Conservation (phyloP, 2,888 invertebrate species). For the Caradrina kadenii region DNA sequence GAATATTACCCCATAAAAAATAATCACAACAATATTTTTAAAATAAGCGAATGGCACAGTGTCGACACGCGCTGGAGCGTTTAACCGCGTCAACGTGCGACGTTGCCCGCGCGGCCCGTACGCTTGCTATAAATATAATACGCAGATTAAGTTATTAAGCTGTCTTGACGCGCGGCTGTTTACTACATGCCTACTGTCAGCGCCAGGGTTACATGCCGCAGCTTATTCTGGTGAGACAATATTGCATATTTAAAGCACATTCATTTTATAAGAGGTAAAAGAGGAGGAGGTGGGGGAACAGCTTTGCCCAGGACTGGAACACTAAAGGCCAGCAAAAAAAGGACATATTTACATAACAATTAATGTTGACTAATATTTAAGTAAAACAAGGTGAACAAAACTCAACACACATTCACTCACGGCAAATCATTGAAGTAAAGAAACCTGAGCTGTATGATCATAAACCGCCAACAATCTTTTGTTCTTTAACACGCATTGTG, state of each 20-base stretch:
- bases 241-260: not conserved
- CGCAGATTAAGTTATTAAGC: constrained; percentile 67
- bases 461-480: too few species aligned
- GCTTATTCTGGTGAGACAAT: constrained; percentile 31
- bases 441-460: too few species aligned
- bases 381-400: too few species aligned
- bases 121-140: constrained; percentile 58
- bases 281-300: too few species aligned
- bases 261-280: too few species aligned
- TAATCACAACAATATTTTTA: constrained; percentile 18
- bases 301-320: too few species aligned
- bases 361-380: too few species aligned
- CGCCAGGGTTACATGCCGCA: constrained; percentile 28
- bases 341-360: too few species aligned
- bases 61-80: constrained; percentile 37
- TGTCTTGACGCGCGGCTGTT: constrained; percentile 61
- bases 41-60: constrained; percentile 27
- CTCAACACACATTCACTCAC: too few species aligned
- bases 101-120: constrained; percentile 33
- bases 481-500: too few species aligned
- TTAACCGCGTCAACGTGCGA: constrained; percentile 45
- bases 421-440: too few species aligned
- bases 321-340: too few species aligned
- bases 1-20: constrained; percentile 14
- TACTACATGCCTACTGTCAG: constrained; percentile 41